Evolutionary conservation across 53 echinoderm and acorn worm genomes (phyloP).

Genomic region (Glandiceps talaboti): DNA sequence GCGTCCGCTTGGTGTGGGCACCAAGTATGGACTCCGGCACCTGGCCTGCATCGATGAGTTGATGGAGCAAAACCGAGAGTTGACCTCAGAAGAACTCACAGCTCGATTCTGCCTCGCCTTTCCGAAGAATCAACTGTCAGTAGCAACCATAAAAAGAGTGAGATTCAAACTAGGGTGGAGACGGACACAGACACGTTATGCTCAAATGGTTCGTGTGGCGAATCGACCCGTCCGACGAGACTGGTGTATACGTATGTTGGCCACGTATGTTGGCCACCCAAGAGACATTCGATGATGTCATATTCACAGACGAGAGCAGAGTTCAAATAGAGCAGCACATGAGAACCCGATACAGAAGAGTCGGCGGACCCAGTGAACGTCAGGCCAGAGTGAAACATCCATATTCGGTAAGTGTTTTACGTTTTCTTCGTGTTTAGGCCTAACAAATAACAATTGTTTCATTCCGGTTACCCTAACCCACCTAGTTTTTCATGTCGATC

Average conservation of each 20-base stretch:
- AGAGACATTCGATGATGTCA: slow-evolving; percentile 25
- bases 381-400: neutral
- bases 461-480: too few relatives aligned
- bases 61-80: neutral
- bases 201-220: neutral
- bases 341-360: neutral
- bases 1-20: neutral
- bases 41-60: neutral
- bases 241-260: neutral
- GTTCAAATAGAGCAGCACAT: slow-evolving; percentile 17
- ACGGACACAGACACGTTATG: neutral
- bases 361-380: neutral
- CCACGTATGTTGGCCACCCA: neutral
- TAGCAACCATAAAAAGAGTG: neutral
- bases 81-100: neutral
- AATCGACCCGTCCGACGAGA: neutral
- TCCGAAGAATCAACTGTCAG: neutral
- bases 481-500: too few relatives aligned
- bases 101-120: neutral
- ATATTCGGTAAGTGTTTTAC: neutral
- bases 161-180: neutral
- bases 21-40: neutral
- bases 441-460: too few relatives aligned
- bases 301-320: slow-evolving; percentile 22
- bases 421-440: too few relatives aligned